A percentile compares a stretch with the other conserved stretches of the same genome.
phyloP scores from a whole-genome alignment of 1,140 invertebrate species.

The Calosoma granatense region DNA sequence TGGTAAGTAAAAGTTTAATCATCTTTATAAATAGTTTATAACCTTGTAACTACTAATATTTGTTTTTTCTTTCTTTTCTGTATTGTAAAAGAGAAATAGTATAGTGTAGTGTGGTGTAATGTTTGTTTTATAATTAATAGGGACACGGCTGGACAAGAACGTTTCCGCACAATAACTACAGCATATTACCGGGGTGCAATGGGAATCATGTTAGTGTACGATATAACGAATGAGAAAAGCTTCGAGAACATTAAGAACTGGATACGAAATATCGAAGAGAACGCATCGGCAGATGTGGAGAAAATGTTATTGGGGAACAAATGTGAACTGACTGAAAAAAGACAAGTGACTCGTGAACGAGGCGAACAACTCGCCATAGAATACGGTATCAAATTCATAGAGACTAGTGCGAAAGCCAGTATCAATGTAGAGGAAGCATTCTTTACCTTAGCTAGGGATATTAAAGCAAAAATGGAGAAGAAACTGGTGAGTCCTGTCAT shows the following conservation, averaged over 20 bases:
- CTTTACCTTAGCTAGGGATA: constrained; percentile 85
- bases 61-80: too few relatives aligned
- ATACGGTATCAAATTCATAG: constrained; percentile 90
- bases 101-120: too few relatives aligned
- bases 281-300: constrained; percentile 87
- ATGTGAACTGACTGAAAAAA: constrained; percentile 82
- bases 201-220: constrained; percentile 99
- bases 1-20: constrained; percentile 56
- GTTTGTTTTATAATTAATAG: too few relatives aligned
- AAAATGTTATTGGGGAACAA: constrained; percentile 95
- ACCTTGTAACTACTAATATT: too few relatives aligned
- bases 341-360: constrained; percentile 68
- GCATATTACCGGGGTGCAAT: constrained; percentile 97
- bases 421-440: constrained; percentile 88
- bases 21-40: constrained; percentile 21
- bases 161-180: constrained; percentile 96
- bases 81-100: too few relatives aligned
- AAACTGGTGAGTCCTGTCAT: constrained; percentile 64
- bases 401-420: constrained; percentile 85
- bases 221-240: constrained; percentile 96
- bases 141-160: constrained; percentile 93
- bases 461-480: constrained; percentile 92
- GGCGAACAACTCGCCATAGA: constrained; percentile 73
- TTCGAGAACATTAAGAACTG: constrained; percentile 99
- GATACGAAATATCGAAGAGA: constrained; percentile 97